Evolutionary conservation across 1,140 invertebrate genomes (phyloP).

Genomic region (Platyura marginata): DNA sequence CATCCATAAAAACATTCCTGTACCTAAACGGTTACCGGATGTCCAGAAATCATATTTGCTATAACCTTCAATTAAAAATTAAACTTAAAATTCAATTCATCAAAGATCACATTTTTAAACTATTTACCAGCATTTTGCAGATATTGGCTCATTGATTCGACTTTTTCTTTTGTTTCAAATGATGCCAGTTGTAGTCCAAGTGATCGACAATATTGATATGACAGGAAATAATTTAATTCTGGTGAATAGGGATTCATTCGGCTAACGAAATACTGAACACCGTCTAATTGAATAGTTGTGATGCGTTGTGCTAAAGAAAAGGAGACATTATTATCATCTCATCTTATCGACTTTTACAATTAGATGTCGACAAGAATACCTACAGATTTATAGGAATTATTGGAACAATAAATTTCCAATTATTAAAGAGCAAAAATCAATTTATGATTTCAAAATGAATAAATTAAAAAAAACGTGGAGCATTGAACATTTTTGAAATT

Average conservation of each 20-base stretch:
- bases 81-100: background rate
- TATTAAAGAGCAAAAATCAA: no score
- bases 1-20: constrained; percentile 78
- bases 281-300: constrained; percentile 66
- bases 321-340: no score
- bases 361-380: no score
- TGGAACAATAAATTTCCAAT: no score
- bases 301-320: no score
- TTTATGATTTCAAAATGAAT: no score
- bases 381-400: no score
- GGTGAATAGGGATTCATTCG: constrained; percentile 75
- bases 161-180: constrained; percentile 71
- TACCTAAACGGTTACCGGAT: constrained; percentile 69
- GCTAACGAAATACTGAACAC: constrained; percentile 73
- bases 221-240: constrained; percentile 68
- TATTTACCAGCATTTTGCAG: constrained; percentile 51
- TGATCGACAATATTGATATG: constrained; percentile 74
- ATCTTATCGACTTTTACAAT: no score
- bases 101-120: constrained; percentile 1
- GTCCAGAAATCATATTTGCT: constrained; percentile 76
- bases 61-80: constrained; percentile 32
- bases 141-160: constrained; percentile 63
- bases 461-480: no score
- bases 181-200: constrained; percentile 65
- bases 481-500: no score